Base-by-base conservation (phyloP, 2,888 invertebrate genomes). In the Xanthorhoe designata region DNA sequence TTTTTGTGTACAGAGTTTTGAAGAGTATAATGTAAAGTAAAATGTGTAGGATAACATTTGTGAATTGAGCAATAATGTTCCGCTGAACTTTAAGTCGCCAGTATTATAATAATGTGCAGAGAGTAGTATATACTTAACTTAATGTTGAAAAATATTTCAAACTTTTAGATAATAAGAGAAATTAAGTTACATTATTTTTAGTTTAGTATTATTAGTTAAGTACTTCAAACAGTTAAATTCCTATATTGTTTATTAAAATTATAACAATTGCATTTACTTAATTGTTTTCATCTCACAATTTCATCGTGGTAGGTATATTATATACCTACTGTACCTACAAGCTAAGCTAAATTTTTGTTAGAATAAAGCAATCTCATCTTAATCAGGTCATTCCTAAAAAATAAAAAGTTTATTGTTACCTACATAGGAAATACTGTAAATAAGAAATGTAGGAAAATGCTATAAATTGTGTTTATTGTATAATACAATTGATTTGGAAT, bases 51-150 rank as follows among this genome's bases (percentile, higher is more conserved):
- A 70, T 74, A 72, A 66, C 70, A 79, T 79, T 81, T 75, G 78
- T 82, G 79, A 86, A 85, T 75, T 67, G 80, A 91, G 90, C 91
- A 92, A 91, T 91, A 91, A 91, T 72, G 80, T 89, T 86, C 83
- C 81, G 85, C 76, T 83, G 78, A 83, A 84, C 75, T 84, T 83
- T 82, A 82, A 79, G 73, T 80, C 79, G 83, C 80, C 90, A 91
- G 90, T 92, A 91, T 91, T 83, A 80, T 68, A 80, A 71, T 73
- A 55, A 56, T 38, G 32, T 78, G 78, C 80, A 78, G 78, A 50
- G 24, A 62, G 19, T 56, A 62, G 56, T 51, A n/a, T 62, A 57
- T 38, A 50, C 19, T 35, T 54, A 50, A 58, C 35, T 38, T 18
- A 59, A 52, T 59, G 59, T n/a, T 59, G 38, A 59, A 42, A 10